phyloP scores from a whole-genome alignment of 1,140 invertebrate species.

The Pseudomyrmex cubaensis region DNA sequence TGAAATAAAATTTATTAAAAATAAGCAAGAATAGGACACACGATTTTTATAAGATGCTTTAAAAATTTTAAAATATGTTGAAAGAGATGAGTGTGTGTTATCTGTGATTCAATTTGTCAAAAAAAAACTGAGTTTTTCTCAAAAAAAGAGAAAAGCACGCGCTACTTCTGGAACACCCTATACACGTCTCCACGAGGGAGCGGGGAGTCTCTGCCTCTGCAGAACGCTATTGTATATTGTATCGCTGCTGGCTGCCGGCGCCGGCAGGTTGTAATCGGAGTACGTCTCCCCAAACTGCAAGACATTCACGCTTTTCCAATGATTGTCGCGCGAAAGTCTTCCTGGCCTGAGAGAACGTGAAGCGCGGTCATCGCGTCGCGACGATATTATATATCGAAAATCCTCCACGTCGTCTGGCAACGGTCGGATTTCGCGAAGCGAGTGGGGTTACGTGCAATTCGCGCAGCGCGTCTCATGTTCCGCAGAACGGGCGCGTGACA shows the following conservation, averaged over 20 bases:
- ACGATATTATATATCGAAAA: not conserved
- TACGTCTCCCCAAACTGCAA: slow-evolving; percentile 43
- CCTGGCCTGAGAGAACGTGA: not conserved
- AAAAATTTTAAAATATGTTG: no score
- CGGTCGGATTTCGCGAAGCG: not conserved
- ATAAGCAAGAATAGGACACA: no score
- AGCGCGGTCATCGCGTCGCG: not conserved
- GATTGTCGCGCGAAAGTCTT: not conserved
- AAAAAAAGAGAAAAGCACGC: no score
- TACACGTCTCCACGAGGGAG: not conserved
- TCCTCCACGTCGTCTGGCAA: not conserved
- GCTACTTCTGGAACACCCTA: not conserved
- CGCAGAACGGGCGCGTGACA: slow-evolving; percentile 30
- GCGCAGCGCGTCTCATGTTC: not conserved
- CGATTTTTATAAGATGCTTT: no score
- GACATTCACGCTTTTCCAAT: not conserved
- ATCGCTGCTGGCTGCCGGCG: slow-evolving; percentile 9
- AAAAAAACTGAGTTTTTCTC: no score
- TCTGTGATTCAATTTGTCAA: no score
- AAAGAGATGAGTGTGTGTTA: no score
- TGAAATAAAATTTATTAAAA: no score
- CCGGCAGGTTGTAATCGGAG: slow-evolving; percentile 40
- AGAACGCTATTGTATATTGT: not conserved
- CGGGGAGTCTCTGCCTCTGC: no score
- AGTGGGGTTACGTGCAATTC: slow-evolving; percentile 26